Conservation (phyloP, 2,888 invertebrate species). For the Mycalesis mineus region DNA sequence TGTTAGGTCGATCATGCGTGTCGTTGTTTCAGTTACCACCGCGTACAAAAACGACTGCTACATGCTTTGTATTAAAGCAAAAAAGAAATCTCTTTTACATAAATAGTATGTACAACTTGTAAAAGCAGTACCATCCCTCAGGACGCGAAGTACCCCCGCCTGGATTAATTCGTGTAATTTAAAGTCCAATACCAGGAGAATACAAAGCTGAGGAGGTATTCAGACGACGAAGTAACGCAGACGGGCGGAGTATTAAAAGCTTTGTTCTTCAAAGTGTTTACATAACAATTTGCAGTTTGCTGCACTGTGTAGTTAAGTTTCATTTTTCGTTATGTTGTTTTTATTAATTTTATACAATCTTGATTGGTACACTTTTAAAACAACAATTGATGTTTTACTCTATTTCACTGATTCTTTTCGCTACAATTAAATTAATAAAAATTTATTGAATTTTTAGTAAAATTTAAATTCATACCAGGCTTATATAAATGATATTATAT, state of each 20-base stretch:
- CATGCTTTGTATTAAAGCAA: constrained; percentile 12
- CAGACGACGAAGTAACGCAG: constrained; percentile 36
- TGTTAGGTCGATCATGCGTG: constrained; percentile 9
- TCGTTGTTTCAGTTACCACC: constrained; percentile 5
- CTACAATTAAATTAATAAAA: no score
- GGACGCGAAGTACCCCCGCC: constrained; percentile 48
- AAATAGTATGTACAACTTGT: constrained; percentile 8
- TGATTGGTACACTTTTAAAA: no score
- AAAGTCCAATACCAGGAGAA: constrained; percentile 66
- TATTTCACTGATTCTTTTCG: no score
- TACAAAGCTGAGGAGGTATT: constrained; percentile 56
- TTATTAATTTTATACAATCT: no score
- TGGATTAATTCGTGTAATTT: constrained; percentile 70
- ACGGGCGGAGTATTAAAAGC: constrained; percentile 24
- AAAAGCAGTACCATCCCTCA: constrained; percentile 41
- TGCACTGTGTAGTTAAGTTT: neutral
- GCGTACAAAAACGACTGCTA: neutral
- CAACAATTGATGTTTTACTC: no score
- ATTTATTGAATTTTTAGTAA: no score
- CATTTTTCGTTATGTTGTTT: neutral
- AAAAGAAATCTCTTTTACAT: neutral
- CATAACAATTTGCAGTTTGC: constrained; percentile 1
- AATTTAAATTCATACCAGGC: no score
- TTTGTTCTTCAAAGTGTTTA: constrained; percentile 4
- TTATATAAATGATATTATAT: no score